phyloP scores from a whole-genome alignment of 2,797 vertebrate species.

The Arctocebus calabarensis region DNA sequence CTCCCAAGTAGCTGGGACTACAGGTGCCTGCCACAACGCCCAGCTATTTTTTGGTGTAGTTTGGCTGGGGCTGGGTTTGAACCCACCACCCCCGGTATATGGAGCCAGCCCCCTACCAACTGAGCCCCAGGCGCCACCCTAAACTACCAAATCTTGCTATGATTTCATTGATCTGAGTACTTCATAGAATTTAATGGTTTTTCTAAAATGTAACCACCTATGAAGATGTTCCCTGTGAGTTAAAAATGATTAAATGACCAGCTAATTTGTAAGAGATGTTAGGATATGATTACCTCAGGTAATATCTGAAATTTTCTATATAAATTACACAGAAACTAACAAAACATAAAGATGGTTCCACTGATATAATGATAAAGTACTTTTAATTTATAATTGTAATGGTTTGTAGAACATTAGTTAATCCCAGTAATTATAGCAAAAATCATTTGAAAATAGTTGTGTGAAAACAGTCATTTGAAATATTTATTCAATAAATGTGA shows the following conservation, averaged over 20 bases:
- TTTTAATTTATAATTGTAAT: conserved; percentile 52
- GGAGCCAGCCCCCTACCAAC: too few species aligned
- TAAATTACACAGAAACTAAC: conserved; percentile 53
- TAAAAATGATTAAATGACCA: conserved; percentile 43
- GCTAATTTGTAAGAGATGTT: conserved; percentile 49
- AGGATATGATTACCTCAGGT: conserved; percentile 41
- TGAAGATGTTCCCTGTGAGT: conserved; percentile 41
- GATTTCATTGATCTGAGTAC: conserved; percentile 53
- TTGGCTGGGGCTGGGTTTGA: too few species aligned
- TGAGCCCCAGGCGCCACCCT: neutral
- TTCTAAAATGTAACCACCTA: conserved; percentile 14
- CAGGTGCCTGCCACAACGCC: too few species aligned
- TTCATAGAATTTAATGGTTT: conserved; percentile 55
- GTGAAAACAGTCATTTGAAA: conserved; percentile 54
- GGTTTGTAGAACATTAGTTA: conserved; percentile 33
- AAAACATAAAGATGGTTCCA: conserved; percentile 37
- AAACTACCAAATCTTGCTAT: neutral
- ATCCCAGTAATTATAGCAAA: conserved; percentile 32
- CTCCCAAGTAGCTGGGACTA: too few species aligned
- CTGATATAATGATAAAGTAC: conserved; percentile 34
- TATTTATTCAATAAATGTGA: conserved; percentile 37
- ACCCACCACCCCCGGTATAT: too few species aligned
- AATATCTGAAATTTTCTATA: conserved; percentile 56
- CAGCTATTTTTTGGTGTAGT: too few species aligned
- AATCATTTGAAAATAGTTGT: conserved; percentile 37